phyloP scores from a whole-genome alignment of 2,888 invertebrate species.

The Hedya salicella region DNA sequence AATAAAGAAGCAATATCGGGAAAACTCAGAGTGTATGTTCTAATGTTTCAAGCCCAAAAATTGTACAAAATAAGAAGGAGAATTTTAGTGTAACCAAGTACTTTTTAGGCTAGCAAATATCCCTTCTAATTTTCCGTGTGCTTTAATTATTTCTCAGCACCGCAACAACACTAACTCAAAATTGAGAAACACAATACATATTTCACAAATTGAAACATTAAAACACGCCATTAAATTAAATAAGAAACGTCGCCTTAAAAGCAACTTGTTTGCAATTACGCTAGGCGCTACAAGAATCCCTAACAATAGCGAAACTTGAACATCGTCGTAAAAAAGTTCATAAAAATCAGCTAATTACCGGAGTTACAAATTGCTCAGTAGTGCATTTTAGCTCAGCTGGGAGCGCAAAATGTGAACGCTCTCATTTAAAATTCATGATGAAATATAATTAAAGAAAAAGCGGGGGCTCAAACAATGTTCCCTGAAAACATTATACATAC shows the following conservation, averaged over 20 bases:
- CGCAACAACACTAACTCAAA: too few species aligned
- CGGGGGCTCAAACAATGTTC: background rate
- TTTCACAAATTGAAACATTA: background rate
- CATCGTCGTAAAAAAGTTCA: conserved; percentile 46
- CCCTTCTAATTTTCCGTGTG: too few species aligned
- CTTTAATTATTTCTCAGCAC: too few species aligned
- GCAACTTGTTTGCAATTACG: conserved; percentile 28
- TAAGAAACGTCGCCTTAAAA: conserved; percentile 6
- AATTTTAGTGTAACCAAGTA: too few species aligned
- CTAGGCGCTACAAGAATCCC: conserved; percentile 10
- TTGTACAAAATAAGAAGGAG: too few species aligned
- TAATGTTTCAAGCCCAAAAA: too few species aligned
- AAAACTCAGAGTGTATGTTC: too few species aligned
- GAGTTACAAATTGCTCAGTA: conserved; percentile 58
- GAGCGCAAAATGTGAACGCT: conserved; percentile 17
- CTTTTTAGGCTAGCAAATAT: too few species aligned
- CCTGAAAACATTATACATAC: too few species aligned
- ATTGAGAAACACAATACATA: background rate
- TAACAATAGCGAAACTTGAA: conserved; percentile 33
- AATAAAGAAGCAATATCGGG: too few species aligned
- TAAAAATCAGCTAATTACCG: conserved; percentile 62
- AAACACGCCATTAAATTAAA: conserved; percentile 21
- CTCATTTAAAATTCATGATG: conserved; percentile 10
- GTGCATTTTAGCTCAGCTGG: conserved; percentile 51
- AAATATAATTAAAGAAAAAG: conserved; percentile 14